Evolutionary conservation across 2,113 vertebrate species (phyloP).

Genomic region (Aspidoscelis tigris): DNA sequence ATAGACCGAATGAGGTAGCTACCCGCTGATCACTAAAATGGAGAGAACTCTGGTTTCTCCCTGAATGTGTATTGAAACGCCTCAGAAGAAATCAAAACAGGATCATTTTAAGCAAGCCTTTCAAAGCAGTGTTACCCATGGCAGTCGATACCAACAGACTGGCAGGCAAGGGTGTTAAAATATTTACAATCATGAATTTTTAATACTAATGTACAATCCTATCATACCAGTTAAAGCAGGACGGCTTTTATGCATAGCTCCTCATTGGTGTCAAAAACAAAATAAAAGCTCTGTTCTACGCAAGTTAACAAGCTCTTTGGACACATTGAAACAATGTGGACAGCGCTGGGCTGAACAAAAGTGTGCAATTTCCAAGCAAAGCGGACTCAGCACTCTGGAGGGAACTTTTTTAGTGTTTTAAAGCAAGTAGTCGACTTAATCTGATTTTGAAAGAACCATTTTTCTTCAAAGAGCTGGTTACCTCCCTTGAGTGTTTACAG

Average conservation of each 20-base stretch:
- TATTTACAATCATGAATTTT: not conserved
- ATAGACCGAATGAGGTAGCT: not conserved
- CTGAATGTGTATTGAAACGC: constrained; percentile 33
- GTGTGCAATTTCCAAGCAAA: constrained; percentile 34
- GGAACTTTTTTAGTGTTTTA: constrained; percentile 51
- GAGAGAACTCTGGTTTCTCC: not conserved
- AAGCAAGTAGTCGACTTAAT: constrained; percentile 52
- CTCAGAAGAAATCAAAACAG: constrained; percentile 33
- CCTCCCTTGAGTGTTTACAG: constrained; percentile 52
- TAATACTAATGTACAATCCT: not conserved
- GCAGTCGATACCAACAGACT: not conserved
- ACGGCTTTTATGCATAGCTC: constrained; percentile 45
- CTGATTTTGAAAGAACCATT: constrained; percentile 45
- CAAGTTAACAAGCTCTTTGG: not conserved
- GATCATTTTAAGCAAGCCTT: constrained; percentile 22
- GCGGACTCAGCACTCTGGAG: constrained; percentile 43
- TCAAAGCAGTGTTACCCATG: not conserved
- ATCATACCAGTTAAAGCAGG: not conserved
- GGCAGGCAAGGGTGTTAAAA: accelerated
- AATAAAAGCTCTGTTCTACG: not conserved
- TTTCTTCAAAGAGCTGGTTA: constrained; percentile 72
- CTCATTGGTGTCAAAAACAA: not conserved
- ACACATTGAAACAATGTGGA: not conserved
- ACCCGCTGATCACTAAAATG: not conserved
- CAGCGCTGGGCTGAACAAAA: not conserved